Evolutionary conservation across 1,140 invertebrate genomes (phyloP), one percentile per base, ranked within the genome.

Genomic region (Samia ricini): DNA sequence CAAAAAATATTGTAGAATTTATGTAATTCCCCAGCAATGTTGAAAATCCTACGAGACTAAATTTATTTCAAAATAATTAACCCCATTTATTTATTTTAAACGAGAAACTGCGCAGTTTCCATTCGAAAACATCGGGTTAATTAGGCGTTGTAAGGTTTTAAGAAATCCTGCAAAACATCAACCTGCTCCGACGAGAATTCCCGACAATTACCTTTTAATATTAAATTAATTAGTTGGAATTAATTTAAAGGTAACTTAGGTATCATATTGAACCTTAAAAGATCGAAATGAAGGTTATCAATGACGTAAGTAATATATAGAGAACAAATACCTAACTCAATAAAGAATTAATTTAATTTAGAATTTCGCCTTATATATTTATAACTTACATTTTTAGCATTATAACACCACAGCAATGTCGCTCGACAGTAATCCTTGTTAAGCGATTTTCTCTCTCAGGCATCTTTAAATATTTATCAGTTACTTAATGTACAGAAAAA

Each of bases 51-150:
- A n/a, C n/a, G n/a, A 42, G 12, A 15, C n/a, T 1, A 5, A 12
- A 12, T 42, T 42, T 15, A 15, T 1, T 42, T 15, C 10, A 8
- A 42, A 42, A 42, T 42, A 42, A 42, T 42, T 4, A 12, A 42
- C 33, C n/a, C n/a, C n/a, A n/a, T n/a, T 1, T 42, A 15, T 42
- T 42, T 42, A 42, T 12, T 4, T 42, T 15, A 42, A 42, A 42
- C 33, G 33, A 42, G 12, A 15, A 42, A 42, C 33, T 42, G 33
- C 33, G 33, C 33, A 42, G 33, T 42, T 42, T 42, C 33, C 1
- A 42, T 42, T 42, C 33, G n/a, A 42, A 42, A 42, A 42, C 33
- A 42, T 42, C 33, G 33, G n/a, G 33, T 42, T 42, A 42, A 42
- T 42, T 42, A 42, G 33, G 2, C 33, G 33, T 42, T 42, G 33